Evolutionary conservation across 2,113 vertebrate genomes (phyloP), one percentile per base, ranked within the genome.

Genomic region (Tautogolabrus adspersus): DNA sequence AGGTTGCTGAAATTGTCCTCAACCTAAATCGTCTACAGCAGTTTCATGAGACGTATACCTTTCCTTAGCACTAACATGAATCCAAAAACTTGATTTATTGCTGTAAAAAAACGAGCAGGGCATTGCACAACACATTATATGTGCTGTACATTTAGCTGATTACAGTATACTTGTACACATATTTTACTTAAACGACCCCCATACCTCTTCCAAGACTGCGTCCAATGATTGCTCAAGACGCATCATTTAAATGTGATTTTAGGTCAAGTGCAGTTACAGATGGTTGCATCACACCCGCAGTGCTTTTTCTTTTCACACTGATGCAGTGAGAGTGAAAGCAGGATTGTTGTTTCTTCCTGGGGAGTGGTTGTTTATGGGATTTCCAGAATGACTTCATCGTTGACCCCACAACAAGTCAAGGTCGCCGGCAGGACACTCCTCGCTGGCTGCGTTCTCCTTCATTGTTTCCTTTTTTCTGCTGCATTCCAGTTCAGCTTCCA

Each of bases 251-350:
- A 56, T 47, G 30, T 54, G 34, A 65, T 23, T 12, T 70, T 74
- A n/a, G 54, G 64, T 63, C 26, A 61, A 52, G 49, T 66, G 21
- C 16, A 22, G 75, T 87, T 79, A 30, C 82, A 78, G 58, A 6
- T 51, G 18, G 70, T 90, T 88, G 81, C 84, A 82, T 88, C 82
- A 84, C 61, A 10, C 34, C 52, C 18, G 37, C 37, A 11, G 47
- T 12, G 58, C 13, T 55, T 76, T 42, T 40, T 12, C n/a, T 40
- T 12, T 52, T 21, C 58, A 16, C 37, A 0, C 30, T 37, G 10
- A 60, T 76, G 55, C 11, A 0, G 2, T 15, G 56, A 55, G 21
- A 82, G 75, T 66, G 58, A 83, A 73, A 83, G 79, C 57, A 15
- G 76, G 47, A 64, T 60, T 37, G n/a, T 59, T 13, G 46, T 58